These are phyloP conservation scores for Machimus rusticus DNA, from an alignment of 2,888 invertebrate genomes.

Conservation along the genomic window DNA sequence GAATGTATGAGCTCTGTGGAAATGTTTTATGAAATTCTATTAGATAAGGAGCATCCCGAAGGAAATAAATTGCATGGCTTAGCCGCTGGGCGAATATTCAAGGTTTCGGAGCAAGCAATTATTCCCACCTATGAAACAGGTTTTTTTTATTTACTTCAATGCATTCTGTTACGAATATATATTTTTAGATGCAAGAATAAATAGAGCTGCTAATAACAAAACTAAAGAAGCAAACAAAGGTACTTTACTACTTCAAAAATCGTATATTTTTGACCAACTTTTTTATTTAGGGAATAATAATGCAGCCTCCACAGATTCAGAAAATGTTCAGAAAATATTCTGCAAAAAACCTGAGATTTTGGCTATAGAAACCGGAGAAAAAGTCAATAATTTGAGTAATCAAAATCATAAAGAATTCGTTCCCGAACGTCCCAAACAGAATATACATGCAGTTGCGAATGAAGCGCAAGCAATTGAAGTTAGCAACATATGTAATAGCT, in stretches of 20 bases:
- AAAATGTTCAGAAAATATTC: not conserved
- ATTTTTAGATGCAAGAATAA: not conserved
- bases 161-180: not conserved
- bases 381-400: not conserved
- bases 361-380: not conserved
- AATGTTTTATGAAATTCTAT: constrained; percentile 78
- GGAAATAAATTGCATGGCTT: constrained; percentile 62
- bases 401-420: not conserved
- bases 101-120: constrained; percentile 64
- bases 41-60: constrained; percentile 78
- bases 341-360: not conserved
- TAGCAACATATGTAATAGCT: not conserved
- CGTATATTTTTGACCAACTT: not conserved
- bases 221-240: not conserved
- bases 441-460: not conserved
- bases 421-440: not conserved
- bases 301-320: not conserved
- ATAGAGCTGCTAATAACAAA: not conserved
- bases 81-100: constrained; percentile 58
- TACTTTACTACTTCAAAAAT: not conserved
- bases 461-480: not conserved
- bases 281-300: not conserved
- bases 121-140: constrained; percentile 51
- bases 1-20: constrained; percentile 66
- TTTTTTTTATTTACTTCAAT: not conserved